Conservation (phyloP, 2,888 invertebrate genomes). For the Odontothrips loti region DNA sequence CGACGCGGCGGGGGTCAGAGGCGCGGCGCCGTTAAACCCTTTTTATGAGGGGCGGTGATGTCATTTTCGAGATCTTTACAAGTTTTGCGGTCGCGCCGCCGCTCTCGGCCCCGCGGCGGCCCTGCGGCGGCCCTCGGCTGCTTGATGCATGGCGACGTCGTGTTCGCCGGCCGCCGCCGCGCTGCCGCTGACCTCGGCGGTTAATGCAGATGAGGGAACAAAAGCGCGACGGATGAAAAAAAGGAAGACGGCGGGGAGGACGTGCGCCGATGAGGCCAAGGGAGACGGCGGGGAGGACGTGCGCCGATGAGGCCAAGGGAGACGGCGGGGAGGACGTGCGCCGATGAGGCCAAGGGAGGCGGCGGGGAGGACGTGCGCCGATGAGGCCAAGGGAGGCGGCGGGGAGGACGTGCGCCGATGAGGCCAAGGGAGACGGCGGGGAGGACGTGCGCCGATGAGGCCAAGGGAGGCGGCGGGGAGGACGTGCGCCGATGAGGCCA, state of each 20-base stretch:
- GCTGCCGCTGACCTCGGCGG: too few relatives aligned
- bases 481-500: too few relatives aligned
- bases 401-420: too few relatives aligned
- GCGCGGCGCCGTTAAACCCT: background rate
- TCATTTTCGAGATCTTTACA: constrained; percentile 15
- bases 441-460: too few relatives aligned
- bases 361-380: background rate
- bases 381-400: background rate
- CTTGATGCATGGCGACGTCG: background rate
- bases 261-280: too few relatives aligned
- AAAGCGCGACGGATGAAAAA: background rate
- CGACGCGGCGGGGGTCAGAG: background rate
- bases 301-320: too few relatives aligned
- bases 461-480: too few relatives aligned
- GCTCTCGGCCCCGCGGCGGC: background rate
- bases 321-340: too few relatives aligned
- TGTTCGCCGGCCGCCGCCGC: background rate
- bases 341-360: background rate
- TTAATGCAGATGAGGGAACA: background rate
- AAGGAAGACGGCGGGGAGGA: too few relatives aligned
- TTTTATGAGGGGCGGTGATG: background rate
- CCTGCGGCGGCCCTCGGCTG: background rate
- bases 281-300: background rate
- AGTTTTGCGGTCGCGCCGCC: background rate
- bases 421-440: background rate